These are phyloP conservation scores for Ctenoplectra terminalis DNA, from an alignment of 1,140 invertebrate genomes.

Conservation along the genomic window DNA sequence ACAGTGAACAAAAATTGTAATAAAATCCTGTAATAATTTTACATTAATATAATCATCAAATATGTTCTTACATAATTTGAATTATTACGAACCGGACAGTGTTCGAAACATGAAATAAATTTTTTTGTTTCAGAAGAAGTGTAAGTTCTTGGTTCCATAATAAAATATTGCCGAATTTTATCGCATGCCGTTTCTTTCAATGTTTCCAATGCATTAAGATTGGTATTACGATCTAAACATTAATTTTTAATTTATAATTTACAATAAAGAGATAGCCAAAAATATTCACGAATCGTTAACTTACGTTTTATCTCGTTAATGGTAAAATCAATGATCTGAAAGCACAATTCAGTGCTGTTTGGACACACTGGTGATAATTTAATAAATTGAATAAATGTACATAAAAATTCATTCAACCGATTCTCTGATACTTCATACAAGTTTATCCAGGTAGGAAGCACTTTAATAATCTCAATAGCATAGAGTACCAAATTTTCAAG, in stretches of 20 bases:
- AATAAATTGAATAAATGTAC: constrained; percentile 59
- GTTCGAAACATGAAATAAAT: constrained; percentile 69
- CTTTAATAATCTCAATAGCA: constrained; percentile 67
- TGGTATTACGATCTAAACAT: constrained; percentile 4
- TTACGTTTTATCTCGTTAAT: constrained; percentile 62
- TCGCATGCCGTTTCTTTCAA: constrained; percentile 64
- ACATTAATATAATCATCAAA: neutral
- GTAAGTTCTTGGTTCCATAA: constrained; percentile 65
- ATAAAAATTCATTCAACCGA: constrained; percentile 36
- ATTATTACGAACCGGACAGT: constrained; percentile 67
- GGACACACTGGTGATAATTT: constrained; percentile 25
- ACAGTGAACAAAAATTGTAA: constrained; percentile 72
- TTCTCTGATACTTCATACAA: constrained; percentile 38
- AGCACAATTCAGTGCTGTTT: constrained; percentile 64
- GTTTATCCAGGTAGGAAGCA: constrained; percentile 64
- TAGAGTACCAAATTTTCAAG: constrained; percentile 50
- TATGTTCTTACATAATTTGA: neutral
- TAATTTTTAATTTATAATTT: neutral
- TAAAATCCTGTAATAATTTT: constrained; percentile 69
- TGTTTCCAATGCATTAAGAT: constrained; percentile 5
- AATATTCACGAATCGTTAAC: constrained; percentile 31
- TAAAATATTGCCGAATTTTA: constrained; percentile 73
- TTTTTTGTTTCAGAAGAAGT: constrained; percentile 51
- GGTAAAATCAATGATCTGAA: constrained; percentile 67
- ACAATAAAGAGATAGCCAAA: constrained; percentile 16